A percentile compares a stretch with the other conserved stretches of the same genome.
These are phyloP conservation scores for Pectinophora gossypiella DNA, from an alignment of 1,140 invertebrate genomes.

Conservation along the genomic window DNA sequence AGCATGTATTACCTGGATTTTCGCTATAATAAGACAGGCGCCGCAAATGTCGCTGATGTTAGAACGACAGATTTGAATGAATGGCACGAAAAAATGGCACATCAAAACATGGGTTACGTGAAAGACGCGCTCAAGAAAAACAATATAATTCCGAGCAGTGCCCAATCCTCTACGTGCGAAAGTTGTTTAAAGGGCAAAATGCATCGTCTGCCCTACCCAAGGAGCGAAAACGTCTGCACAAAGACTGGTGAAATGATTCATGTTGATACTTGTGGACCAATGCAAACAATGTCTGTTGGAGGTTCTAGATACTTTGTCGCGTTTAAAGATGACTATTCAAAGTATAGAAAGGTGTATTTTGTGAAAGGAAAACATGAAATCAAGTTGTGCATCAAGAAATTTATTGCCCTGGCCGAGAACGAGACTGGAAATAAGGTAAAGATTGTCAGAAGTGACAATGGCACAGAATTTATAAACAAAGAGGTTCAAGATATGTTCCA, in stretches of 20 bases:
- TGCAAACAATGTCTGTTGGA: slow-evolving; percentile 32
- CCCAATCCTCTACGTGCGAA: slow-evolving; percentile 6
- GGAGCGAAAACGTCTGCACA: slow-evolving; percentile 21
- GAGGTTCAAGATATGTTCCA: too few species aligned
- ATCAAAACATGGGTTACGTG: slow-evolving; percentile 35
- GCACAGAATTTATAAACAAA: too few species aligned
- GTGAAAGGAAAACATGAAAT: too few species aligned
- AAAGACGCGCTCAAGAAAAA: slow-evolving; percentile 19
- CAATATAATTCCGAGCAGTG: slow-evolving; percentile 6
- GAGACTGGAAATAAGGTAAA: too few species aligned
- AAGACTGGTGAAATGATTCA: slow-evolving; percentile 54
- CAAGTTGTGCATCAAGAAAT: too few species aligned
- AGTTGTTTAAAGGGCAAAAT: slow-evolving; percentile 16
- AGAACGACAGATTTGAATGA: too few species aligned
- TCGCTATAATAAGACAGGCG: neutral
- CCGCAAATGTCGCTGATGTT: slow-evolving; percentile 9
- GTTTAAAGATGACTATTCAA: slow-evolving; percentile 26
- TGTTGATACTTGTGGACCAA: slow-evolving; percentile 64
- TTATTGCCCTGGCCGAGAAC: too few species aligned
- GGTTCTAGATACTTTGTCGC: slow-evolving; percentile 22
- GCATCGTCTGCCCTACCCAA: slow-evolving; percentile 14
- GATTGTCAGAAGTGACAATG: too few species aligned
- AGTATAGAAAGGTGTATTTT: too few species aligned
- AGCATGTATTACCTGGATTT: slow-evolving; percentile 9
- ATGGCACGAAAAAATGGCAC: slow-evolving; percentile 37